Conservation (phyloP, 1,140 invertebrate genomes). For the Pygmarrhopalites habei region DNA sequence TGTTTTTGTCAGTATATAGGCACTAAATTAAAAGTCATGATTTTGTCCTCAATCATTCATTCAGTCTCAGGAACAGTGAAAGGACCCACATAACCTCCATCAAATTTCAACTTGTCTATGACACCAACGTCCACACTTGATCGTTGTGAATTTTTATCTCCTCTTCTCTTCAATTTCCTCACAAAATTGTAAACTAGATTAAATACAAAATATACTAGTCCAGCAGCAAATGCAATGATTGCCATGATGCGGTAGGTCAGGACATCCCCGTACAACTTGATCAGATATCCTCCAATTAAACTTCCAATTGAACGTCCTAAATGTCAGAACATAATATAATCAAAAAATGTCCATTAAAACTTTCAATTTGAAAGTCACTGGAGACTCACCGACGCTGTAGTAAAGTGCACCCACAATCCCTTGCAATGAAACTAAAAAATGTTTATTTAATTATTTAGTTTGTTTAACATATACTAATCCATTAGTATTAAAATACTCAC, state of each 20-base stretch:
- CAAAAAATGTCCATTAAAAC: neutral
- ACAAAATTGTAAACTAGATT: too few relatives aligned
- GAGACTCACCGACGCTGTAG: too few relatives aligned
- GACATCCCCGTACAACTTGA: constrained; percentile 63
- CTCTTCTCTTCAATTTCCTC: neutral
- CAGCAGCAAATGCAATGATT: constrained; percentile 54
- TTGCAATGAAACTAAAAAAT: constrained; percentile 70
- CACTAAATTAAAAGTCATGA: too few relatives aligned
- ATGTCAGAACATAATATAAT: constrained; percentile 4
- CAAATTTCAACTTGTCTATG: neutral
- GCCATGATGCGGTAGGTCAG: constrained; percentile 66
- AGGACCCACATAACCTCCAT: neutral
- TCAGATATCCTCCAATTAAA: constrained; percentile 56
- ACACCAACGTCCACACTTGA: too few relatives aligned
- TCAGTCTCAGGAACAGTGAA: neutral
- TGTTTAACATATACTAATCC: too few relatives aligned
- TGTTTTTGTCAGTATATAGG: too few relatives aligned
- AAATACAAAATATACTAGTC: constrained; percentile 61
- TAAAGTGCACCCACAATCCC: constrained; percentile 70
- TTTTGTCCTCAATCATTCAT: too few relatives aligned
- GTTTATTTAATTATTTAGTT: too few relatives aligned
- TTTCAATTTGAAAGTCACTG: constrained; percentile 48
- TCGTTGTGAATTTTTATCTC: too few relatives aligned
- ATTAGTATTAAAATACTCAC: too few relatives aligned
- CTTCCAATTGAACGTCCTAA: constrained; percentile 68